Evolutionary conservation across 2,113 vertebrate species (phyloP), one percentile per base, ranked within the genome.

Genomic region (Entosphenus tridentatus): DNA sequence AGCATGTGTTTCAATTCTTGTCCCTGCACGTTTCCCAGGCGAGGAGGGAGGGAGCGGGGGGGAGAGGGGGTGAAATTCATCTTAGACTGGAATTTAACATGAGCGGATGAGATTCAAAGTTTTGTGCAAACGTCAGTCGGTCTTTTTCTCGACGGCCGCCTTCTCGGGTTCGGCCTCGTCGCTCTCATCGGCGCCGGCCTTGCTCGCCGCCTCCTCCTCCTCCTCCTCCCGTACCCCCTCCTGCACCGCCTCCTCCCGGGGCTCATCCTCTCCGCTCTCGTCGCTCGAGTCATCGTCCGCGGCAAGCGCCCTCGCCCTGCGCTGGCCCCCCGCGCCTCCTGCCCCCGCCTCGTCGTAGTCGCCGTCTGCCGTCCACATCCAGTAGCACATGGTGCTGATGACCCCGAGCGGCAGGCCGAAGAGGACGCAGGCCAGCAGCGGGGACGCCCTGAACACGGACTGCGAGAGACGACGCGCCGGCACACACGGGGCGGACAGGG

Each of bases 331-430:
- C 57, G 78, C 75, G 12, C 79, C 67, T 62, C 92, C 87, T 1
- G 76, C 57, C 68, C 85, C 84, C 2, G 85, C 84, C 0, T 78
- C 72, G 2, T 81, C 80, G 68, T 87, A 87, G 8, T 92, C 86
- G 0, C 87, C 76, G 73, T 95, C 89, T 0, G 89, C 90, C 1
- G 86, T 91, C 79, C 88, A 98, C 81, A 98, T 95, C 72, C 92
- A 90, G 0, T 98, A 98, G 76, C 93, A 98, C 93, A 98, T 96
- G 77, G 96, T 86, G 73, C 93, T 96, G 78, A 97, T 95, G 75
- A 98, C 88, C 9, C 89, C 93, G 77, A 98, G 78, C 9, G 93
- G 93, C 59, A 98, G 80, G 67, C 93, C 92, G 12, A 98, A 98
- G 72, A 98, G 87, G 78, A 98, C 91, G 81, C 93, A 98, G 76